These are phyloP conservation scores for Pyrgilauda ruficollis DNA, from an alignment of 2,113 vertebrate species.

Conservation along the genomic window DNA sequence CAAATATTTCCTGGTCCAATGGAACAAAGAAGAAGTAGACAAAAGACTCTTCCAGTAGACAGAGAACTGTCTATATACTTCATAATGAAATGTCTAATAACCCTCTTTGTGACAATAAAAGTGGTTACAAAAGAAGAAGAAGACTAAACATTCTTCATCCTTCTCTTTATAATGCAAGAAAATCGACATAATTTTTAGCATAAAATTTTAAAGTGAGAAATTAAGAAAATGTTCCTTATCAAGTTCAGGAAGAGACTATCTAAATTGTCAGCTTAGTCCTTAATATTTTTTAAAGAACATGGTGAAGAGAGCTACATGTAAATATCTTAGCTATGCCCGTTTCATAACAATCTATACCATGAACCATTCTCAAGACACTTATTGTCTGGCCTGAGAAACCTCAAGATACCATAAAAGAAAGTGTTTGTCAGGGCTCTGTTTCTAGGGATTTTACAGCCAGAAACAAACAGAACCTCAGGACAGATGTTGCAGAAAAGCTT, in stretches of 20 bases:
- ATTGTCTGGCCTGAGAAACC: background rate
- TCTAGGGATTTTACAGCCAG: background rate
- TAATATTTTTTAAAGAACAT: background rate
- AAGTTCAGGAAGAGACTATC: background rate
- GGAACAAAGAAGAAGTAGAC: background rate
- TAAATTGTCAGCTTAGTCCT: background rate
- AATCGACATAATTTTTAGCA: background rate
- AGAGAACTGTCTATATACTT: background rate
- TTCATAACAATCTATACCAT: background rate
- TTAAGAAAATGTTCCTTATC: background rate
- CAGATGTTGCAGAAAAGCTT: background rate
- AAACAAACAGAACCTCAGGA: background rate
- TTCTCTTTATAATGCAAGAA: background rate
- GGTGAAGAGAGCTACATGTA: background rate
- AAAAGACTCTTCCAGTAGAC: background rate
- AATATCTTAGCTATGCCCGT: background rate
- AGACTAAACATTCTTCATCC: background rate
- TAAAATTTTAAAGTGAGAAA: background rate
- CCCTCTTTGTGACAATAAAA: background rate
- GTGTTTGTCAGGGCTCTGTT: background rate
- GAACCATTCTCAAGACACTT: background rate
- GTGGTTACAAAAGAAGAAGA: background rate
- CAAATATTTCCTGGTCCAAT: background rate
- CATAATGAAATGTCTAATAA: background rate
- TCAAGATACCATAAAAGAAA: background rate